Evolutionary conservation across 2,888 invertebrate species (phyloP), one percentile per base, ranked within the genome.

Genomic region (Drosophila bunnanda): DNA sequence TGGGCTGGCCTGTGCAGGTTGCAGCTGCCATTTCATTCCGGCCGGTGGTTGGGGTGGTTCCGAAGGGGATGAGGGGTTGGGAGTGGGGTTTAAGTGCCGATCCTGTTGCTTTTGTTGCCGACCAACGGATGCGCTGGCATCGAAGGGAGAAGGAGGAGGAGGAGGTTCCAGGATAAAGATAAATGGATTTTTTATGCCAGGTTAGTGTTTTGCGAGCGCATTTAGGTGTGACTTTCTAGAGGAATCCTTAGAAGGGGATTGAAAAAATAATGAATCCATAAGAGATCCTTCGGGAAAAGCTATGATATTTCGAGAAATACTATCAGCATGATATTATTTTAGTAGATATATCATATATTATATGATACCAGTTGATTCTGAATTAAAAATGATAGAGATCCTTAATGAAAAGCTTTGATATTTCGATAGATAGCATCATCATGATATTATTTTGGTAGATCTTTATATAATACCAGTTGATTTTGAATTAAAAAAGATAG

Each of bases 21-120:
- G 86, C 82, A 82, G 88, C 82, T 82, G 82, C 82, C 78, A 76
- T 62, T 62, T 66, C 13, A 76, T 64, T 67, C 15, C 50, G 32
- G 32, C 55, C 25, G 32, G 57, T 56, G 67, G 69, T 46, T 56
- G 69, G 55, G 56, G 67, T 56, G 69, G 69, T 34, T 28, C 50
- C 50, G 22, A 34, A 4, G 25, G 25, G 48, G 50, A 52, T 52
- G 48, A 48, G 38, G 68, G 59, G 58, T 57, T 59, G 59, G 69
- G 55, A 48, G 67, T 67, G 67, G 67, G 69, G 69, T 68, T 46
- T 57, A 58, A 68, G 59, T 69, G 58, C 70, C 30, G 68, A 69
- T 70, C 54, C 58, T 75, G 73, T 69, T 72, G 70, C 62, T 52
- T 65, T 69, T 81, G 82, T 84, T 82, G 87, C 76, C 62, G 77